These are phyloP conservation scores for Lanius ludovicianus DNA, from an alignment of 2,113 vertebrate species.

Conservation along the genomic window DNA sequence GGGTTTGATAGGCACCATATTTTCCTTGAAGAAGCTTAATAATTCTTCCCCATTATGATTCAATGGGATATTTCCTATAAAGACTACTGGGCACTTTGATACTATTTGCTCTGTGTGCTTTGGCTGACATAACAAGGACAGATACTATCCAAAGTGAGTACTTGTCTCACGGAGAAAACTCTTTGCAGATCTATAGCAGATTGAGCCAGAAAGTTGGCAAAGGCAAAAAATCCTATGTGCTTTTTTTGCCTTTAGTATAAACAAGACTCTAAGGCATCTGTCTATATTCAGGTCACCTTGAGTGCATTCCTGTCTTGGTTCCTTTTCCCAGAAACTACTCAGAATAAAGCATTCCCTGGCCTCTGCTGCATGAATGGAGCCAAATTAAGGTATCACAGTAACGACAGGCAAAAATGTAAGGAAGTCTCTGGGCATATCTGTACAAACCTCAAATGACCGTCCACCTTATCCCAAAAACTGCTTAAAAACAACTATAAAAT, in stretches of 20 bases:
- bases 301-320: background rate
- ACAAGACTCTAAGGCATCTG: background rate
- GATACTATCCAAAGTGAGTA: background rate
- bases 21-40: background rate
- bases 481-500: background rate
- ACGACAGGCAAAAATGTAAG: background rate
- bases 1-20: background rate
- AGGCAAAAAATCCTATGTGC: background rate
- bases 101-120: background rate
- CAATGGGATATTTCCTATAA: background rate
- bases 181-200: background rate
- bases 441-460: background rate
- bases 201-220: background rate
- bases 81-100: background rate
- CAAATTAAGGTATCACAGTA: background rate
- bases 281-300: background rate
- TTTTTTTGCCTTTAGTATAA: background rate
- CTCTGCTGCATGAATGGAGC: background rate
- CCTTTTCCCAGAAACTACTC: background rate
- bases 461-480: background rate
- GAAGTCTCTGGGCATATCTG: background rate
- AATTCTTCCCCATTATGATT: background rate
- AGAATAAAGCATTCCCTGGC: background rate
- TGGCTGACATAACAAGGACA: background rate
- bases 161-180: background rate